Evolutionary conservation across 1,140 invertebrate species (phyloP).

Genomic region (Rhopalosiphum maidis): DNA sequence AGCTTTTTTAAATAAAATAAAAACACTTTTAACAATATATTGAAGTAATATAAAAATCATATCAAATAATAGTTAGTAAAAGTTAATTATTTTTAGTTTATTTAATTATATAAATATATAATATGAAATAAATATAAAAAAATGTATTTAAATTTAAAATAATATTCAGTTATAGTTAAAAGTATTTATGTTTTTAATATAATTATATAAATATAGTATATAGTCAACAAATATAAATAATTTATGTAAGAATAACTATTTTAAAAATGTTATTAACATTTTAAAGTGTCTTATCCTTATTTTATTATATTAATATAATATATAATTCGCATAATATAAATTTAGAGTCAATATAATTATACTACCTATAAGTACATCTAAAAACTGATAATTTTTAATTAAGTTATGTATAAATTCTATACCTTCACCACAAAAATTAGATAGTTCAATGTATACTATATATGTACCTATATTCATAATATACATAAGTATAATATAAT

Average conservation of each 20-base stretch:
- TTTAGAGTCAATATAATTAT: too few species aligned
- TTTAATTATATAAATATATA: neutral
- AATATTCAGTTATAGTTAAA: neutral
- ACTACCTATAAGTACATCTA: too few species aligned
- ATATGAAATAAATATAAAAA: neutral
- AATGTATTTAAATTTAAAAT: neutral
- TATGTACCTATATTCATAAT: neutral
- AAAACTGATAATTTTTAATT: too few species aligned
- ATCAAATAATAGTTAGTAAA: neutral
- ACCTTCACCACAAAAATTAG: neutral
- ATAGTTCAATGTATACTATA: neutral
- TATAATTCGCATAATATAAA: too few species aligned
- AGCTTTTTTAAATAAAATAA: neutral
- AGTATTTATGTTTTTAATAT: neutral
- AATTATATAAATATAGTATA: neutral
- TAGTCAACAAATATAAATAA: neutral
- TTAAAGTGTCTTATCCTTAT: neutral
- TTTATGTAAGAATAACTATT: neutral
- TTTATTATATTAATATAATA: too few species aligned
- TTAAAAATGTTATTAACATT: neutral
- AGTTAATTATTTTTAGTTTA: neutral
- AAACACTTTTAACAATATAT: too few species aligned
- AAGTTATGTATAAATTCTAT: too few species aligned
- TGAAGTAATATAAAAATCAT: neutral
- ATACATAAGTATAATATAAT: neutral